Evolutionary conservation across 2,797 vertebrate genomes (phyloP).

Genomic region (Pseudochaenichthys georgianus): DNA sequence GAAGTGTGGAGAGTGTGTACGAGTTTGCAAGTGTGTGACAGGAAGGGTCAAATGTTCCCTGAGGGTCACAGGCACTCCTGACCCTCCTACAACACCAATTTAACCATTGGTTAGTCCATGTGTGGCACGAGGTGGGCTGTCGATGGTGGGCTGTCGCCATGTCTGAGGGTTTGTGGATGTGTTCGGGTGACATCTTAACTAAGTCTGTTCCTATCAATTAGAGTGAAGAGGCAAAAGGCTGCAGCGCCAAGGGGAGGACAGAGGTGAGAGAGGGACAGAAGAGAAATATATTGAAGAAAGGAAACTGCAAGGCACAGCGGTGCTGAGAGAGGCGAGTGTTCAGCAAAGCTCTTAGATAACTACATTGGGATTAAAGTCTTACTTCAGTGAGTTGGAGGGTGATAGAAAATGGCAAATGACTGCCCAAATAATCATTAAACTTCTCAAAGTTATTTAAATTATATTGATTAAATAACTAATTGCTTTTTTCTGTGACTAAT

Average conservation of each 20-base stretch:
- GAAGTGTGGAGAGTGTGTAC: constrained; percentile 32
- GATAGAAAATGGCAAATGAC: neutral
- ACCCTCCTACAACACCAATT: constrained; percentile 82
- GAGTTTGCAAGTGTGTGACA: constrained; percentile 69
- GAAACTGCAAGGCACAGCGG: neutral
- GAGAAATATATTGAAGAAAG: constrained; percentile 18
- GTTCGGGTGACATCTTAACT: constrained; percentile 85
- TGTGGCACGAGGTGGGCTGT: constrained; percentile 54
- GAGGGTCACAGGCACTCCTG: constrained; percentile 57
- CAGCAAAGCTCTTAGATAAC: constrained; percentile 7
- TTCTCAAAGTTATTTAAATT: neutral
- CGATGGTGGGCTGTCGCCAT: constrained; percentile 65
- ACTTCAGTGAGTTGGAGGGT: neutral
- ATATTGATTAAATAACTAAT: neutral
- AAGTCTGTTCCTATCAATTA: constrained; percentile 85
- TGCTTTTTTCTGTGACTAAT: constrained; percentile 7
- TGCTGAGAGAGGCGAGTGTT: constrained; percentile 21
- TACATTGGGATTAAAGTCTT: neutral
- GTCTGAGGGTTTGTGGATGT: constrained; percentile 65
- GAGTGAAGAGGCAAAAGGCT: constrained; percentile 53
- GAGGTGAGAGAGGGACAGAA: constrained; percentile 58
- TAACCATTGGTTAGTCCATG: constrained; percentile 67
- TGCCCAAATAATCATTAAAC: constrained; percentile 21
- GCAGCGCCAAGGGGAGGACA: constrained; percentile 45
- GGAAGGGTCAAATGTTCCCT: constrained; percentile 72